Base-by-base conservation (phyloP, 1,140 invertebrate genomes). In the Ips typographus region DNA sequence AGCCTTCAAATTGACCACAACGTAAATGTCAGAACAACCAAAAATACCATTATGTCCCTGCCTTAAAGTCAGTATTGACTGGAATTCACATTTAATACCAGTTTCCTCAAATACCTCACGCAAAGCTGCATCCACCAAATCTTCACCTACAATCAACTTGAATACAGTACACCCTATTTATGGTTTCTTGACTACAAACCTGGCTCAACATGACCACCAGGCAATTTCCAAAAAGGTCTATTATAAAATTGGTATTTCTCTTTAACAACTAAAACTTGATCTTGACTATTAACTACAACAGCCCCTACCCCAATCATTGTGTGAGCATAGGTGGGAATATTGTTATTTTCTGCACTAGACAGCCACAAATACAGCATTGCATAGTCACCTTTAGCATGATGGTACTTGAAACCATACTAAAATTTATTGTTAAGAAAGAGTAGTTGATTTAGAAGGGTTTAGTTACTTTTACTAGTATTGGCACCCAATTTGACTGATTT, bases 41-140 rank as follows among this genome's bases (percentile, higher is more conserved):
- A 91, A 95, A 75, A 86, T 86, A 73, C 86, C 86, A 51, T 82
- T 75, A 72, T 91, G 90, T 4, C 84, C 83, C 77, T 96, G 94
- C 71, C 94, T 84, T 70, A 96, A 88, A 55, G 87, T 85, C 6
- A 96, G 77, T 6, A 97, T 74, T 40, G 88, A 90, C 55, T 87
- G 80, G 79, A 96, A 96, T 66, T 88, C 84, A 2, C 89, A 84
- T 58, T 86, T 77, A 52, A 98, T 85, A 52, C 93, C 92, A 1
- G 94, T 98, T 81, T 98, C 94, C 84, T 97, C 95, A 36, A 87
- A 82, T 1, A 96, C 92, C 84, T 98, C 94, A 74, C 94, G 85
- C 43, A 88, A 84, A 3, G 89, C 91, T 7, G 94, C 93, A 65
- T 87, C 85, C 47, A 85, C 80, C 47, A 96, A 83, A 78, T 94